Evolutionary conservation across 1,140 invertebrate genomes (phyloP), one percentile per base, ranked within the genome.

Genomic region (Steinernema khuongi): DNA sequence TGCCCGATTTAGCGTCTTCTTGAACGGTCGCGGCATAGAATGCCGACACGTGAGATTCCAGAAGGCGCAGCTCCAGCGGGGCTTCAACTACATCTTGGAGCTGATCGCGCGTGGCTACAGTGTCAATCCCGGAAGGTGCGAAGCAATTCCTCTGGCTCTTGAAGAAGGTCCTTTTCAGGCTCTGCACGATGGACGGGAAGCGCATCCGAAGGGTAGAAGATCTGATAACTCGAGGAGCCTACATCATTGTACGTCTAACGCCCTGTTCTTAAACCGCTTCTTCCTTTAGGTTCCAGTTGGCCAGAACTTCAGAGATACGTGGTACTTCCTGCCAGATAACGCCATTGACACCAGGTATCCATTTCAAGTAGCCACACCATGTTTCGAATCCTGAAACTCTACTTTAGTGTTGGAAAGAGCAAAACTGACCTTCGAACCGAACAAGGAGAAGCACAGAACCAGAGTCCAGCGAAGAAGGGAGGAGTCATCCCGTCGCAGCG

Each of bases 241-340:
- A 81, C 72, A 74, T 81, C 22, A 71, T 81, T n/a, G 72, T 81
- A n/a, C n/a, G n/a, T n/a, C n/a, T n/a, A n/a, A n/a, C n/a, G n/a
- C n/a, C n/a, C n/a, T n/a, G n/a, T n/a, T n/a, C n/a, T n/a, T n/a
- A n/a, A n/a, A n/a, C n/a, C n/a, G n/a, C n/a, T n/a, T n/a, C n/a
- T n/a, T n/a, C n/a, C n/a, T n/a, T n/a, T n/a, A n/a, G n/a, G n/a
- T n/a, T 31, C 79, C 79, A 1, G 68, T 73, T 30, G 79, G 79
- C 14, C 79, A 81, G 30, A 71, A 36, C 4, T 81, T 82, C 66
- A 43, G 79, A 67, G 80, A 81, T 66, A 81, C 80, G 31, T 81
- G 79, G 79, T 81, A 81, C 36, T 81, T 81, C 50, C 68, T 81
- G n/a, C 79, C 79, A 1, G 79, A 81, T 66, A 79, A 81, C 73